phyloP scores from a whole-genome alignment of 2,797 vertebrate genomes.

The Eulemur mongoz region DNA sequence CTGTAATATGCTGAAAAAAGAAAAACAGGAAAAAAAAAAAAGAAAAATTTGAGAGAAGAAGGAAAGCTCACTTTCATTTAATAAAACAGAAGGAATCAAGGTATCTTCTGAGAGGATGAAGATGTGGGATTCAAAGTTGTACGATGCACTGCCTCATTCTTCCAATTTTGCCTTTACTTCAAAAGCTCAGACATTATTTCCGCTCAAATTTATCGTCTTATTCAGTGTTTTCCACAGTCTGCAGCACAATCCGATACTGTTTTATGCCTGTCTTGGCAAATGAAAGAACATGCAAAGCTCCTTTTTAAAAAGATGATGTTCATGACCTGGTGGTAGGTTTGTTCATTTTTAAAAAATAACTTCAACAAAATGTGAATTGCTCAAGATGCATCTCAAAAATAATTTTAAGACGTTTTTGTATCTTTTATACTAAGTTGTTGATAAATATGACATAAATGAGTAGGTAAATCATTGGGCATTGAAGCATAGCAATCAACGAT shows the following conservation, averaged over 20 bases:
- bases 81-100: conserved; percentile 29
- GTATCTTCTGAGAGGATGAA: neutral
- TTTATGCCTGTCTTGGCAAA: neutral
- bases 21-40: too few species aligned
- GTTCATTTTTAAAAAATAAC: neutral
- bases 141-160: neutral
- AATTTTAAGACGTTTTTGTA: neutral
- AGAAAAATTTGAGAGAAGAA: neutral
- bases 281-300: neutral
- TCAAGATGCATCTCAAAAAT: neutral
- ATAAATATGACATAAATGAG: neutral
- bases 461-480: neutral
- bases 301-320: neutral
- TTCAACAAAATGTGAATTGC: neutral
- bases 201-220: neutral
- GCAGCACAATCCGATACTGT: neutral
- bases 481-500: neutral
- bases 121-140: neutral
- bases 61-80: neutral
- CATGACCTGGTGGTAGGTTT: neutral
- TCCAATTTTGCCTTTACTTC: neutral
- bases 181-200: neutral
- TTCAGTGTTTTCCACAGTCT: neutral
- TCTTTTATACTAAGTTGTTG: neutral
- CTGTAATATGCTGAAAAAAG: too few species aligned